Evolutionary conservation across 1,140 invertebrate species (phyloP).

Genomic region (Sitophilus oryzae): DNA sequence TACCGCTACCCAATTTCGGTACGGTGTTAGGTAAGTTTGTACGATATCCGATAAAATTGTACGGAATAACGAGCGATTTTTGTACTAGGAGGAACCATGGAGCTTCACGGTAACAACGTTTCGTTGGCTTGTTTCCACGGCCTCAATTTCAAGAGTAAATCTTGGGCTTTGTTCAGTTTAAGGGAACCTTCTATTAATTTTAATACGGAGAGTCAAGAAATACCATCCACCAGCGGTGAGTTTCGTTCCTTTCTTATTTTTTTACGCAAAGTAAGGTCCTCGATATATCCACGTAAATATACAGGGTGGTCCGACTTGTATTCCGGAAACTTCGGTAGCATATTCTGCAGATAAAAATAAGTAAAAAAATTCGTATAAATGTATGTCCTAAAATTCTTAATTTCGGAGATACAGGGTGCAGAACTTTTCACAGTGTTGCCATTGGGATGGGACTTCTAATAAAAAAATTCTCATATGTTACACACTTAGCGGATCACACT

Average conservation of each 20-base stretch:
- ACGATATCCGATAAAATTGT: background rate
- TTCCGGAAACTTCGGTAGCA: too few relatives aligned
- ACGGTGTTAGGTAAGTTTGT: constrained; percentile 59
- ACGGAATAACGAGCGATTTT: background rate
- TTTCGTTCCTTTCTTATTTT: constrained; percentile 7
- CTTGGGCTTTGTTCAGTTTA: constrained; percentile 92
- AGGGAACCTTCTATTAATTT: constrained; percentile 93
- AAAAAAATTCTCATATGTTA: too few relatives aligned
- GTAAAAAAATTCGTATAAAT: too few relatives aligned
- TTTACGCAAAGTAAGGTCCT: constrained; percentile 1
- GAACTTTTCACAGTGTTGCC: constrained; percentile 10
- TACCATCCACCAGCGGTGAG: constrained; percentile 57
- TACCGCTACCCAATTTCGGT: constrained; percentile 58
- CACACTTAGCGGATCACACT: too few relatives aligned
- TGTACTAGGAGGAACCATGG: constrained; percentile 75
- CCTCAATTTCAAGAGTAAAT: constrained; percentile 94
- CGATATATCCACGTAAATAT: too few relatives aligned
- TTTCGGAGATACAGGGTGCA: too few relatives aligned
- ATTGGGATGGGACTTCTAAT: too few relatives aligned
- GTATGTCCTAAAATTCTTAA: too few relatives aligned
- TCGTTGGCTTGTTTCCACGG: constrained; percentile 96
- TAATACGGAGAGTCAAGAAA: constrained; percentile 88
- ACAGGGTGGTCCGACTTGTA: too few relatives aligned
- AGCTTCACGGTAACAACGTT: constrained; percentile 84
- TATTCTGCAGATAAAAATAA: too few relatives aligned